These are phyloP conservation scores for Pedionomus torquatus DNA, from an alignment of 2,113 vertebrate genomes.

Conservation along the genomic window DNA sequence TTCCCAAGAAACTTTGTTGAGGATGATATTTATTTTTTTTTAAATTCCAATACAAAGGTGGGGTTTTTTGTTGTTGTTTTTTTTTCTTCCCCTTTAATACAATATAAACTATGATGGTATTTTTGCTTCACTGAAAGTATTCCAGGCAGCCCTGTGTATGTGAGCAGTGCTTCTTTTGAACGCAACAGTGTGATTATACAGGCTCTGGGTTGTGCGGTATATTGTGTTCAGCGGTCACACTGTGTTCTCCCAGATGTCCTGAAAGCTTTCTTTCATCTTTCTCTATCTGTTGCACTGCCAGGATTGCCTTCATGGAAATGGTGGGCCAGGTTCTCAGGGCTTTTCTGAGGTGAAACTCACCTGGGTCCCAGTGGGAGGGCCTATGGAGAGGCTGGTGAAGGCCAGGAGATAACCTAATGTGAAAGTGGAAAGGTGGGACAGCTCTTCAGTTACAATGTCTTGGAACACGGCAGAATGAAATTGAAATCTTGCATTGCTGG, in stretches of 20 bases:
- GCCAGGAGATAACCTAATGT: fast-evolving
- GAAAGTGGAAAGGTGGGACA: neutral
- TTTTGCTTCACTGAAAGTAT: neutral
- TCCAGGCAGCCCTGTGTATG: fast-evolving
- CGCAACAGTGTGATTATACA: neutral
- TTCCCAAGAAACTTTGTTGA: neutral
- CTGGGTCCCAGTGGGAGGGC: neutral
- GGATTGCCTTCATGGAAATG: neutral
- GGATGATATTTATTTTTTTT: neutral
- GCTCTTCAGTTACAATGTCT: neutral
- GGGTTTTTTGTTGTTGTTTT: too few species aligned
- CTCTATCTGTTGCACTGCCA: neutral
- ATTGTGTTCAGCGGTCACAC: neutral
- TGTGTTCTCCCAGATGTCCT: neutral
- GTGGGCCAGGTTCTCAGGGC: fast-evolving
- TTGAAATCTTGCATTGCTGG: neutral
- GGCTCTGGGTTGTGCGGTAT: neutral
- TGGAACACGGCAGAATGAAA: neutral
- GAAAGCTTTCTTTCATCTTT: neutral
- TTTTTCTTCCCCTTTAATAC: neutral
- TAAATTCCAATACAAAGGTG: neutral
- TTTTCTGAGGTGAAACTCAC: neutral
- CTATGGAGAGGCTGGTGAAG: neutral
- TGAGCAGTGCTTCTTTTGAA: neutral
- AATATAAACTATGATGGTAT: neutral